Conservation (phyloP, 2,797 vertebrate genomes). For the Pachyuromys duprasi region DNA sequence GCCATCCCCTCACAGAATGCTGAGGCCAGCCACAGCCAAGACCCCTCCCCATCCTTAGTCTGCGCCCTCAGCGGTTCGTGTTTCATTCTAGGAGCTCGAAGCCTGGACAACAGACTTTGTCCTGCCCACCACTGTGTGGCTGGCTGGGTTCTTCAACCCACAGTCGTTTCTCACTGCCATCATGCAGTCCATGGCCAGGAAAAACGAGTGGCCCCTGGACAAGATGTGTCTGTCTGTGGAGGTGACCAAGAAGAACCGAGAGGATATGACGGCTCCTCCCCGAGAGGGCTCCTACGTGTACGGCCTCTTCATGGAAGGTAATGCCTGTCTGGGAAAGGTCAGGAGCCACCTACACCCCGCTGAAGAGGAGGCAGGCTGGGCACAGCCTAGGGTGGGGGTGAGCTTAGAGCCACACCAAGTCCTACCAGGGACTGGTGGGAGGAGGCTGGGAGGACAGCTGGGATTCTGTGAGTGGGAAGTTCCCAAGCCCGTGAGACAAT, state of each 20-base stretch:
- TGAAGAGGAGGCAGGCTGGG: too few relatives aligned
- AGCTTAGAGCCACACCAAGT: not conserved
- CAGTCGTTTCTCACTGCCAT: constrained; percentile 89
- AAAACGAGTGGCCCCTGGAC: constrained; percentile 89
- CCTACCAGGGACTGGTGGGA: not conserved
- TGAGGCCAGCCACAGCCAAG: not conserved
- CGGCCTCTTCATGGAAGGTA: constrained; percentile 89
- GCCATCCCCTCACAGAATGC: not conserved
- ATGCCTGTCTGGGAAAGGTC: not conserved
- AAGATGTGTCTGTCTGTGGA: constrained; percentile 89
- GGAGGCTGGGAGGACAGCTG: not conserved
- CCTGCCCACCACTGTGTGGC: constrained; percentile 87
- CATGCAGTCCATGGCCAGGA: constrained; percentile 89
- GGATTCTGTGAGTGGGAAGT: not conserved
- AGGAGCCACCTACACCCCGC: not conserved
- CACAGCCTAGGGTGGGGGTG: rapidly evolving
- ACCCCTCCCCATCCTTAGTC: not conserved
- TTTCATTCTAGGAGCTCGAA: constrained; percentile 86
- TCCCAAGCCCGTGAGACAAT: not conserved
- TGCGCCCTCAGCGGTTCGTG: not conserved
- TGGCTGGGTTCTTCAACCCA: constrained; percentile 88
- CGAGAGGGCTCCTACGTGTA: constrained; percentile 86
- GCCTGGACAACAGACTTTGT: constrained; percentile 87
- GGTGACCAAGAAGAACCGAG: constrained; percentile 87
- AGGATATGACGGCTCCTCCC: constrained; percentile 87